Evolutionary conservation across 2,797 vertebrate species (phyloP), one percentile per base, ranked within the genome.

Genomic region (Gambusia yucatana): DNA sequence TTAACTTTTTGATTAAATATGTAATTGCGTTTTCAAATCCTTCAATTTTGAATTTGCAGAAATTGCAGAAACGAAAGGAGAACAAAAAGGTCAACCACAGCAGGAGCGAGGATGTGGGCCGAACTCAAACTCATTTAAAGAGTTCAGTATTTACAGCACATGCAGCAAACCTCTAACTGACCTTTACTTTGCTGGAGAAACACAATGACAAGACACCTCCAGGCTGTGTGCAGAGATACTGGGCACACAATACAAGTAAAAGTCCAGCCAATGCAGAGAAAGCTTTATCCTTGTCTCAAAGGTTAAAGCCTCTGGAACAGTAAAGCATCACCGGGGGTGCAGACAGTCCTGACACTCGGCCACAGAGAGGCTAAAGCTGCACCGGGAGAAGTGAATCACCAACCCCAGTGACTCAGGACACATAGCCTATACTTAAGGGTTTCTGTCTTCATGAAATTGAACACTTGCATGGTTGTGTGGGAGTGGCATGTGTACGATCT

Each of bases 371-470:
- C 90, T 89, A 89, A 80, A 81, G 84, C 77, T 88, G 88, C 75
- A 80, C 76, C 74, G 91, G 92, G 87, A 95, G 91, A 90, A 94
- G 85, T 94, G 94, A 95, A 93, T 95, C 95, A 95, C 92, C 86
- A 86, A 73, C 81, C 57, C 75, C 0, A 72, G 73, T 88, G 87
- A 91, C 87, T 93, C 92, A 93, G 89, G 90, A 91, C 83, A 82
- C 78, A 84, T 72, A 94, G 87, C 93, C 91, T 95, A 93, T 95
- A 96, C 93, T 95, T 96, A 95, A 85, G 91, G 87, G 89, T 91
- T 93, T 84, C 91, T 90, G 88, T 57, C 88, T 84, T 89, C 84
- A 67, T 91, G 93, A 93, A 91, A 93, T 89, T 78, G 73, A 83
- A 85, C 92, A 88, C 89, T 20, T 79, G 81, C 82, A 82, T 87